Evolutionary conservation across 2,888 invertebrate species (phyloP).

Genomic region (Tipula unca): DNA sequence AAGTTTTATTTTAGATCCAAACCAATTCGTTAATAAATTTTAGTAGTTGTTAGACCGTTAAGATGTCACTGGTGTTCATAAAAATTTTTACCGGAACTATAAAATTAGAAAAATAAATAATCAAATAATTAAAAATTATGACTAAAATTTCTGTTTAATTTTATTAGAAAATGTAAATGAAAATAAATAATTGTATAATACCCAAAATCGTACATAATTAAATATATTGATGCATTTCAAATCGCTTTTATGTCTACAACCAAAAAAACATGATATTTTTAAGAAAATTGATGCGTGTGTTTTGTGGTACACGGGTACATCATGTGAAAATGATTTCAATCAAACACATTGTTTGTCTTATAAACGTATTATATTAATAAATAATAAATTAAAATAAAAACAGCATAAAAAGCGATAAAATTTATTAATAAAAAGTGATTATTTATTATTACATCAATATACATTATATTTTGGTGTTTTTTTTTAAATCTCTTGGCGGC

Average conservation of each 20-base stretch:
- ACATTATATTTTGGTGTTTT: background rate
- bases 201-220: no score
- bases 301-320: background rate
- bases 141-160: no score
- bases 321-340: background rate
- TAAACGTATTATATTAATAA: background rate
- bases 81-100: no score
- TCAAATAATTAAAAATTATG: no score
- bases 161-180: no score
- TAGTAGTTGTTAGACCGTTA: no score
- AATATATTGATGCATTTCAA: background rate
- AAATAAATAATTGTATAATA: no score
- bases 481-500: background rate
- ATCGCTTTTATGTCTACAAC: background rate
- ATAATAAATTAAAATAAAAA: background rate
- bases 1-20: no score
- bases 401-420: background rate
- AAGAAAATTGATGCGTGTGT: background rate
- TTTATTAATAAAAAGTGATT: slow-evolving; percentile 14
- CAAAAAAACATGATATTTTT: no score
- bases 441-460: background rate
- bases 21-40: no score
- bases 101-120: no score
- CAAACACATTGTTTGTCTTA: background rate
- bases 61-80: no score